These are phyloP conservation scores for Drosophila sucinea DNA, from an alignment of 1,140 invertebrate species.

Conservation along the genomic window DNA sequence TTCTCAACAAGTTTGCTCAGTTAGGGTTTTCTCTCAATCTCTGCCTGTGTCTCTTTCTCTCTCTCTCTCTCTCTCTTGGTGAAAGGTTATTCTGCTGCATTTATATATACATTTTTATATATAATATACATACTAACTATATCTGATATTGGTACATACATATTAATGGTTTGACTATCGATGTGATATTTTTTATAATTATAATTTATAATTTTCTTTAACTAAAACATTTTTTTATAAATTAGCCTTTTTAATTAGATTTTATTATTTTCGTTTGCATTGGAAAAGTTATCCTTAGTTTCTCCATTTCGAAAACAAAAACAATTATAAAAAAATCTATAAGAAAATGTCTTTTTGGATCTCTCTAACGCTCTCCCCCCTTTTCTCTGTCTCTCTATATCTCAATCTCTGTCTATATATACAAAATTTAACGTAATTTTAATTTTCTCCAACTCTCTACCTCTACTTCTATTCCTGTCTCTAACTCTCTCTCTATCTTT, in stretches of 20 bases:
- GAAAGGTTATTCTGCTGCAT: conserved; percentile 32
- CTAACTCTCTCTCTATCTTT: conserved; percentile 16
- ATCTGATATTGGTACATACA: conserved; percentile 72
- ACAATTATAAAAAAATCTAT: conserved; percentile 47
- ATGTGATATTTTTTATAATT: conserved; percentile 55
- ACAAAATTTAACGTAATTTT: conserved; percentile 48
- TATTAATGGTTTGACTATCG: conserved; percentile 67
- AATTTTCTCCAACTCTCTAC: conserved; percentile 65
- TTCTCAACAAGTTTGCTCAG: background rate
- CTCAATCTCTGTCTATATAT: conserved; percentile 23
- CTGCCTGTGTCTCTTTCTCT: background rate
- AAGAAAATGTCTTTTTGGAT: conserved; percentile 82
- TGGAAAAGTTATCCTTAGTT: conserved; percentile 41
- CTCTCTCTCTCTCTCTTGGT: background rate
- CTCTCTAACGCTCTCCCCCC: conserved; percentile 55
- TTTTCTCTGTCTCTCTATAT: conserved; percentile 29
- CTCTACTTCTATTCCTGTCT: conserved; percentile 24
- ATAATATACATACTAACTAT: conserved; percentile 34
- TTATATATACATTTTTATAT: conserved; percentile 58
- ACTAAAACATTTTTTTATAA: background rate
- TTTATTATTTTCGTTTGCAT: conserved; percentile 48
- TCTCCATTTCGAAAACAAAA: conserved; percentile 38
- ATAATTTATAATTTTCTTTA: conserved; percentile 38
- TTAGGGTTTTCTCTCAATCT: background rate
- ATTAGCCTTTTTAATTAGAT: conserved; percentile 11